Conservation (phyloP, 2,888 invertebrate genomes). For the Tanytarsus gracilentus region DNA sequence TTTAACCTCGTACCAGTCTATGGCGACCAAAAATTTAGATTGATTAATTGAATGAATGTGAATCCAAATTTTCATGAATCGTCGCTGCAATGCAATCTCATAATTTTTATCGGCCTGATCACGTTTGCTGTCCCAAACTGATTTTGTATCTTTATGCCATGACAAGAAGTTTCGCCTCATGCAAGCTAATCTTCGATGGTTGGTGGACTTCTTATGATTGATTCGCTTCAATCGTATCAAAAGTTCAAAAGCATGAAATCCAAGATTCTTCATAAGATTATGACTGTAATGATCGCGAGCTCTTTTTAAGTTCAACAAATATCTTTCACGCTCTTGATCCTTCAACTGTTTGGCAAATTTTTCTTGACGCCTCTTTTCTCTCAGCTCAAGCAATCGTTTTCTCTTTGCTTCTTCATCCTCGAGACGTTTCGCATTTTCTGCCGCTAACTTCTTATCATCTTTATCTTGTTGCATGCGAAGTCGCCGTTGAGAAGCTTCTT, state of each 20-base stretch:
- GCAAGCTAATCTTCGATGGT: slow-evolving; percentile 44
- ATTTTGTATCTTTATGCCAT: slow-evolving; percentile 49
- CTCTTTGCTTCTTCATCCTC: slow-evolving; percentile 54
- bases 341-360: slow-evolving; percentile 53
- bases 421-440: slow-evolving; percentile 43
- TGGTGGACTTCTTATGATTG: slow-evolving; percentile 44
- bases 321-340: slow-evolving; percentile 47
- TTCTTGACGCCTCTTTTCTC: slow-evolving; percentile 52
- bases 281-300: slow-evolving; percentile 43
- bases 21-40: slow-evolving; percentile 58
- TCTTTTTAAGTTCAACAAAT: slow-evolving; percentile 42
- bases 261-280: slow-evolving; percentile 37
- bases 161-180: slow-evolving; percentile 46
- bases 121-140: slow-evolving; percentile 47
- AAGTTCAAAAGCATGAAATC: slow-evolving; percentile 40
- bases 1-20: slow-evolving; percentile 60
- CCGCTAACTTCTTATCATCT: slow-evolving; percentile 40
- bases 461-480: slow-evolving; percentile 40
- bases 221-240: slow-evolving; percentile 38
- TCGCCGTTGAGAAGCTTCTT: slow-evolving; percentile 40
- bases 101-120: slow-evolving; percentile 50
- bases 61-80: slow-evolving; percentile 45
- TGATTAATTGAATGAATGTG: slow-evolving; percentile 39
- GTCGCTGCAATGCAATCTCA: slow-evolving; percentile 45
- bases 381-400: slow-evolving; percentile 51